phyloP scores from a whole-genome alignment of 2,797 vertebrate genomes.

The Bradypus variegatus region DNA sequence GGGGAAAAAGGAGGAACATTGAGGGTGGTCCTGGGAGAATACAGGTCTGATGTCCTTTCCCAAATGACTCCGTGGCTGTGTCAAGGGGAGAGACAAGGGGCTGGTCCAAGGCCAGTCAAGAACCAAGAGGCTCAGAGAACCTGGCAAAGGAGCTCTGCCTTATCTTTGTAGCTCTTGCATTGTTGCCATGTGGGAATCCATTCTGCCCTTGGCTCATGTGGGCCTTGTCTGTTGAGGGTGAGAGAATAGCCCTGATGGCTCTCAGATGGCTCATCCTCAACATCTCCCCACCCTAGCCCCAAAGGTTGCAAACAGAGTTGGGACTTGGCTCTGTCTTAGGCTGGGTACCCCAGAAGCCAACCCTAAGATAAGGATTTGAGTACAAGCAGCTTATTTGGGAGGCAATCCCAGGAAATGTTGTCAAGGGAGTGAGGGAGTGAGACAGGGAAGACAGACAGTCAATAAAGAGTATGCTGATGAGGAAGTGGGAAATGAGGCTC shows the following conservation, averaged over 20 bases:
- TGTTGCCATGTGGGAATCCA: not conserved
- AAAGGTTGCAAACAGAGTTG: not conserved
- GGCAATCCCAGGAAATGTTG: not conserved
- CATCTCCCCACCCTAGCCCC: not conserved
- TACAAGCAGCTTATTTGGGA: not conserved
- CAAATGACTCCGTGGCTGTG: not conserved
- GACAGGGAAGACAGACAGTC: too few species aligned
- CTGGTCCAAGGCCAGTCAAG: not conserved
- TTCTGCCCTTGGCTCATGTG: not conserved
- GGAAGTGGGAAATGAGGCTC: not conserved
- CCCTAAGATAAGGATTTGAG: not conserved
- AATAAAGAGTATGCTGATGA: too few species aligned
- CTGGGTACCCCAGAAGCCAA: not conserved
- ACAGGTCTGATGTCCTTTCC: not conserved
- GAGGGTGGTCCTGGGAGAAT: not conserved
- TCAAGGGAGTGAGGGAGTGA: not conserved
- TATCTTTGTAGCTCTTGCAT: too few species aligned
- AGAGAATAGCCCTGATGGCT: not conserved
- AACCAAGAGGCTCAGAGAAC: not conserved
- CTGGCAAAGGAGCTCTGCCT: too few species aligned
- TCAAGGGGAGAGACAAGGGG: not conserved
- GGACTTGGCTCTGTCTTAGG: not conserved
- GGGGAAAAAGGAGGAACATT: not conserved
- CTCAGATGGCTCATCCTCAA: not conserved
- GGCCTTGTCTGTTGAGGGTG: too few species aligned